Evolutionary conservation across 2,888 invertebrate species (phyloP), one percentile per base, ranked within the genome.

Genomic region (Thyatira batis): DNA sequence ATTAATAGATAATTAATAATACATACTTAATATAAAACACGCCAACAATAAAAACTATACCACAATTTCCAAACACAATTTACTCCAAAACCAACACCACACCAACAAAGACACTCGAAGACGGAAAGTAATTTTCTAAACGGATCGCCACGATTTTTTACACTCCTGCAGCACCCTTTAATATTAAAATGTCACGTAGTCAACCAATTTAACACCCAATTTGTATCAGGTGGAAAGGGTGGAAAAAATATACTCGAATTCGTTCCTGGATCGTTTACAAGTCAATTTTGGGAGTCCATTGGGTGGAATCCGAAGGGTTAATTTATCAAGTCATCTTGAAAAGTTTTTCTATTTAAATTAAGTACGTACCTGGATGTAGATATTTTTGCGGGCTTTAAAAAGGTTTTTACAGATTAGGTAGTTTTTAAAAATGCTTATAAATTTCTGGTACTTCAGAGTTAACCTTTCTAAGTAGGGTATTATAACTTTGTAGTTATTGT

Each of bases 171-270:
- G 46, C 51, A 65, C 65, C 61, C 58, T 52, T 57, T 60, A 51
- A 67, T 73, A 76, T 69, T 71, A 72, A 75, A 74, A 68, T 71
- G 87, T 89, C 87, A 88, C 89, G 88, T 87, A 80, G 69, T 68
- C 52, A 52, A 60, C 73, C 81, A 87, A 87, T 89, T 89, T 89
- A 82, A 81, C 89, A 86, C 79, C 74, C 83, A 87, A 89, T 89
- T 89, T 85, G 78, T 77, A 76, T 78, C 67, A 73, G 60, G 64
- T 68, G 58, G 63, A 63, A 68, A 67, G 78, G 72, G 76, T 71
- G 69, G 39, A 39, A 39, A 39, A 71, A 77, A 78, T 74, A 73
- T 74, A 73, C 57, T 58, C 57, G 61, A 71, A 66, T 61, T n/a
- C n/a, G n/a, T n/a, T n/a, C n/a, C n/a, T 48, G 49, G 9, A 30